Evolutionary conservation across 2,888 invertebrate species (phyloP).

Genomic region (Phyto melanocephala): DNA sequence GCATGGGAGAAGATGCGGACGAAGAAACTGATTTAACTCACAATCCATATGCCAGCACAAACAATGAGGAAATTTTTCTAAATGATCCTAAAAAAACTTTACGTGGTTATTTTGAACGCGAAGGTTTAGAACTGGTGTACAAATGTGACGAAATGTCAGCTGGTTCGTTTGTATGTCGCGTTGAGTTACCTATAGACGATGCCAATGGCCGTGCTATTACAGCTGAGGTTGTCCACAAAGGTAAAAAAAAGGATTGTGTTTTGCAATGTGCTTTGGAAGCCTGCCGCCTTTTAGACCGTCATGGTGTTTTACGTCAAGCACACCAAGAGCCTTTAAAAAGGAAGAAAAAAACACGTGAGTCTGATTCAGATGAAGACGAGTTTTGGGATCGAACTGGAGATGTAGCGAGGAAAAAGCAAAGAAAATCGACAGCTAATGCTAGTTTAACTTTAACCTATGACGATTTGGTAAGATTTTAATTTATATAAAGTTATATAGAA

Average conservation of each 20-base stretch:
- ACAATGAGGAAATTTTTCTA: constrained; percentile 93
- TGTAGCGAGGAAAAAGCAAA: constrained; percentile 90
- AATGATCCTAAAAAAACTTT: constrained; percentile 97
- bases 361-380: constrained; percentile 94
- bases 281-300: constrained; percentile 92
- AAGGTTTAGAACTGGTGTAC: constrained; percentile 91
- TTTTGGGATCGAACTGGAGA: constrained; percentile 97
- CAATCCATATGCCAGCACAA: constrained; percentile 89
- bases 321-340: constrained; percentile 91
- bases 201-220: constrained; percentile 86
- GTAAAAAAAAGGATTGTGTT: constrained; percentile 96
- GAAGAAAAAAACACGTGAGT: constrained; percentile 88
- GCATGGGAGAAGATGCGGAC: constrained; percentile 94
- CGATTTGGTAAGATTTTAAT: constrained; percentile 81
- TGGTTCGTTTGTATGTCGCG: constrained; percentile 92
- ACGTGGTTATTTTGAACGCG: constrained; percentile 95
- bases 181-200: constrained; percentile 89
- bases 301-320: constrained; percentile 91
- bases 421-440: constrained; percentile 79
- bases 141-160: constrained; percentile 91
- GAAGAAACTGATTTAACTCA: constrained; percentile 89
- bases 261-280: constrained; percentile 96
- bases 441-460: constrained; percentile 82
- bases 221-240: constrained; percentile 92
- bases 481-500: no score